A percentile compares a stretch with the other conserved stretches of the same genome.
Evolutionary conservation across 1,140 invertebrate species (phyloP).

Genomic region (Caerostris darwini): DNA sequence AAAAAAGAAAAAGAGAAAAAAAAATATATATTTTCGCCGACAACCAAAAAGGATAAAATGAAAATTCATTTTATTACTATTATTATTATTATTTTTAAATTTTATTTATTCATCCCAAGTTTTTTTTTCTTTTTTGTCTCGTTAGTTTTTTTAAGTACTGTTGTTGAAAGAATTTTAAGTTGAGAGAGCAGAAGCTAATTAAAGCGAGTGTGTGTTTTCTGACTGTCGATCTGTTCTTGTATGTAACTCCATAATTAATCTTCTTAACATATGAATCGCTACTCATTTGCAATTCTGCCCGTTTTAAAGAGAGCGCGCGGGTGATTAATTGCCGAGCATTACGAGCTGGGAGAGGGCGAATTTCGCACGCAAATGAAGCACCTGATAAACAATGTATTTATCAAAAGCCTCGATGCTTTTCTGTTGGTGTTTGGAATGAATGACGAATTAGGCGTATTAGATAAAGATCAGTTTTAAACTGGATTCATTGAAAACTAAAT

Average conservation of each 20-base stretch:
- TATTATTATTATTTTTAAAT: neutral
- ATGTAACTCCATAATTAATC: slow-evolving; percentile 26
- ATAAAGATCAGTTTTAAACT: no score
- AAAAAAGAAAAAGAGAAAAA: neutral
- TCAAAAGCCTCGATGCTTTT: neutral
- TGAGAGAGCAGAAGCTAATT: neutral
- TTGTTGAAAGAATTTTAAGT: slow-evolving; percentile 21
- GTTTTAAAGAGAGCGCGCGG: neutral
- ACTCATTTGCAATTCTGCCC: slow-evolving; percentile 24
- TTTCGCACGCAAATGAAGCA: neutral
- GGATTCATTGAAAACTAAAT: no score
- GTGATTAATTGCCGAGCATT: neutral
- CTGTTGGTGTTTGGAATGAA: neutral
- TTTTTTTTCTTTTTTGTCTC: neutral
- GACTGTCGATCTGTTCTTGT: slow-evolving; percentile 10
- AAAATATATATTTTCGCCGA: neutral
- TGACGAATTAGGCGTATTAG: no score
- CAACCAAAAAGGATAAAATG: no score
- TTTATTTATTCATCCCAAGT: neutral
- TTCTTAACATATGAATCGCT: slow-evolving; percentile 20
- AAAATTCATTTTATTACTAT: no score
- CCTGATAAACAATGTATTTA: slow-evolving; percentile 6
- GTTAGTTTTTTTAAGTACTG: slow-evolving; percentile 27
- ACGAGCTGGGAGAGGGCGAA: neutral
- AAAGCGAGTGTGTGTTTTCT: neutral